Evolutionary conservation across 2,113 vertebrate genomes (phyloP), one percentile per base, ranked within the genome.

Genomic region (Hydrolagus affinis): DNA sequence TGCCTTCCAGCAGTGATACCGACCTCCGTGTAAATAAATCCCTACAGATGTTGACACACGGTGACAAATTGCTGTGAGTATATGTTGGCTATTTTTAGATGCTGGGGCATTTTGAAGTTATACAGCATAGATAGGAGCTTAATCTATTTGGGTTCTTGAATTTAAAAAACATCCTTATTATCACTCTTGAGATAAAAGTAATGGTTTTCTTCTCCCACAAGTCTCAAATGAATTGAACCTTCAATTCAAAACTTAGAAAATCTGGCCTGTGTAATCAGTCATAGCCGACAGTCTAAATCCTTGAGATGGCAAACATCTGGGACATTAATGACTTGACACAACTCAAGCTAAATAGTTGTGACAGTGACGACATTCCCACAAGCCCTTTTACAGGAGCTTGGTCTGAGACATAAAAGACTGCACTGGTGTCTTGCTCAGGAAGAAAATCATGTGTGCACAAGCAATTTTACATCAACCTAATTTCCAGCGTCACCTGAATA

Each of bases 381-480:
- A 28, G 17, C 77, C n/a, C 64, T 10, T 80, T 23, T 60, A n/a
- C 28, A 23, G 76, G 59, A 2, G 56, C 4, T 78, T 9, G 28
- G 15, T 80, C 77, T 80, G 77, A 80, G 57, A 59, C 23, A 80
- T 64, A 30, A 80, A 15, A 80, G 77, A 25, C 15, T 17, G 25
- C 77, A 80, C 15, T 17, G 59, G 23, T 3, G 4, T 80, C 7
- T 64, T 3, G 25, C 60, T 17, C 17, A 64, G 30, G 9, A 64
- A 10, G 8, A 62, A 23, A 80, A 80, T 21, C 17, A 71, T 70
- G 28, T 19, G 72, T 44, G 12, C 12, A 8, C 3, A 19, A 19
- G 14, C 2, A 76, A 21, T 57, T 7, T 57, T 21, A 32, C 6
- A 56, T 11, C 21, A n/a, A 56, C 44, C 3, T 1, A 74, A 74